Base-by-base conservation (phyloP, 1,140 invertebrate species). In the Halictus rubicundus region DNA sequence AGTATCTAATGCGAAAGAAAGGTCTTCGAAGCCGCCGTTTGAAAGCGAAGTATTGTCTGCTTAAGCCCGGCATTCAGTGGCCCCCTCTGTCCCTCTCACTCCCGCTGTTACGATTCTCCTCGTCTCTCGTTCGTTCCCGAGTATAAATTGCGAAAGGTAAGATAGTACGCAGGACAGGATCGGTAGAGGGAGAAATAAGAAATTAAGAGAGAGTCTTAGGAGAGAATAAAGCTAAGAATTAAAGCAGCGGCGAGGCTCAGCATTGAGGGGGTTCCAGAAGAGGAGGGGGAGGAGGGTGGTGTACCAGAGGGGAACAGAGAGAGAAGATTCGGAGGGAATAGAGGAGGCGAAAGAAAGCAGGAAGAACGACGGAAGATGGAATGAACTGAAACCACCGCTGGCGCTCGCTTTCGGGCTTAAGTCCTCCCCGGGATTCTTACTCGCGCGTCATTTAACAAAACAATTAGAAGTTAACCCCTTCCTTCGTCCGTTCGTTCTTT, bases 391-490 rank as follows among this genome's bases (percentile, higher is more conserved):
- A 90, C 89, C 90, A 81, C 84, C 75, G 79, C 74, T 65, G 74
- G 85, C 79, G 81, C 82, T 88, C 83, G 88, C 89, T 82, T 84
- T 85, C 90, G 89, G 85, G 91, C 91, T 93, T 92, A 92, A 92
- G 91, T 91, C 90, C 89, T 91, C 82, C 87, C 84, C 84, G 87
- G 90, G 90, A 93, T 93, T 93, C 92, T 93, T 93, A 93, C 92
- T 93, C 89, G 91, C 92, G 92, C 91, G 91, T 93, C 92, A 93
- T 93, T 93, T 93, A 93, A 93, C 92, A 93, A 93, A 93, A 93
- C 92, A 93, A 93, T 93, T 93, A 93, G 91, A 92, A 92, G 92
- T 93, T 93, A 93, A 93, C 92, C 90, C 92, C 92, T 92, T 93
- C 89, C 85, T 87, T 77, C 78, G 65, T 75, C 71, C 84, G 64